Base-by-base conservation (phyloP, 1,140 invertebrate genomes). In the Macrocentrus cingulum region DNA sequence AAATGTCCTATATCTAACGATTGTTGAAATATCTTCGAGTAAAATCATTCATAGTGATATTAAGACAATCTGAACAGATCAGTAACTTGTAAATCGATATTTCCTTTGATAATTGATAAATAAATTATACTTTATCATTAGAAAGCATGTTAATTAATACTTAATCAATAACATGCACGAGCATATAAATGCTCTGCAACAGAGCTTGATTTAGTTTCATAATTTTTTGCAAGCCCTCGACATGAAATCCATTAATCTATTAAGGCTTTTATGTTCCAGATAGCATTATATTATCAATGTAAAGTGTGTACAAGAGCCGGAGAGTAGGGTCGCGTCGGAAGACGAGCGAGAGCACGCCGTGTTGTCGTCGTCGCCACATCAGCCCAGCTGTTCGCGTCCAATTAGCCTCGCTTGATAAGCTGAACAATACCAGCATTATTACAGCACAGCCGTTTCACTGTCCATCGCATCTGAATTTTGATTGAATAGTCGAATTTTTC, bases 321-420 rank as follows among this genome's bases (percentile, higher is more conserved):
- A 46, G 53, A 56, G 41, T 16, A 44, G 22, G 48, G 34, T 15
- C 25, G n/a, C 13, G 32, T 41, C 16, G 37, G 8, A 19, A 22
- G 23, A 56, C 54, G 22, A 22, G 32, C 34, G 19, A 16, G 23
- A 32, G 18, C 18, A 16, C 32, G 34, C n/a, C 44, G 46, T 51
- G 45, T 51, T 36, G 25, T 44, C 34, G 51, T 59, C 37, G 41
- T 23, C 32, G 49, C 64, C 58, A 61, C 62, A 62, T 66, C 67
- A 69, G 61, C 60, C 67, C 77, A 77, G 74, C 76, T 78, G 77
- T 77, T 78, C 70, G 71, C 68, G 64, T 77, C 68, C 76, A 80
- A 78, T 80, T 78, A 80, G 74, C 74, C 68, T 74, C 70, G 66
- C 72, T 78, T 77, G 75, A 79, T 77, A 77, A 79, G 71, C 75